Evolutionary conservation across 2,113 vertebrate species (phyloP).

Genomic region (Oryctolagus cuniculus): mOryCun1.1 NC_091436.1:96010001-96010500

Average conservation of each 20-base stretch:
- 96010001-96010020: no score
- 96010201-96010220: background rate
- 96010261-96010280: background rate
- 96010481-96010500: background rate
- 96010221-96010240: background rate
- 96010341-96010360: background rate
- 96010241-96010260: constrained; percentile 1
- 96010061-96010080: no score
- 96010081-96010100: no score
- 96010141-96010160: background rate
- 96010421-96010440: background rate
- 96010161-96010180: background rate
- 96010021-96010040: no score
- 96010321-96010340: background rate
- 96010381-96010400: background rate
- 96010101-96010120: no score
- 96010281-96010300: background rate
- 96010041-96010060: no score
- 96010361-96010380: background rate
- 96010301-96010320: background rate
- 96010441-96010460: background rate
- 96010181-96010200: no score
- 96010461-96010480: background rate
- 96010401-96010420: background rate
- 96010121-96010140: background rate